Evolutionary conservation across 2,797 vertebrate genomes (phyloP).

Genomic region (Bufotes viridis): DNA sequence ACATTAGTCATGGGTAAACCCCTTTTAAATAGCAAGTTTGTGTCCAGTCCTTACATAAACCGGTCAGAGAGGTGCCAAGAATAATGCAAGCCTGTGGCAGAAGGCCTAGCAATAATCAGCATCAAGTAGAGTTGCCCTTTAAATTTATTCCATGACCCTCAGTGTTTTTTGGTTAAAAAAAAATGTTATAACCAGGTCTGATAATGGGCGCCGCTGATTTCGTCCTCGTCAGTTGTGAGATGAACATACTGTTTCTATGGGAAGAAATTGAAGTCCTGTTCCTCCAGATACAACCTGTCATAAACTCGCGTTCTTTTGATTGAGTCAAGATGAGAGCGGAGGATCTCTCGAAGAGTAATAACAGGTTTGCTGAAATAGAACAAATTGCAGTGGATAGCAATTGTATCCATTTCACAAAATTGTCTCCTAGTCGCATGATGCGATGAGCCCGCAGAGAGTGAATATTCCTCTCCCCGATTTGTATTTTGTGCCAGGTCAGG

Average conservation of each 20-base stretch:
- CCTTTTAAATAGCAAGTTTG: too few species aligned
- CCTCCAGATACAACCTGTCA: constrained; percentile 61
- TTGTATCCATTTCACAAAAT: constrained; percentile 62
- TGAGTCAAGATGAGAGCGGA: constrained; percentile 63
- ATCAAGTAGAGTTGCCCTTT: background rate
- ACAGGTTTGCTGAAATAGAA: constrained; percentile 63
- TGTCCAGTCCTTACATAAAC: too few species aligned
- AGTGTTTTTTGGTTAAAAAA: constrained; percentile 52
- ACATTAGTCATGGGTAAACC: too few species aligned
- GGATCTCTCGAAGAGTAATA: constrained; percentile 63
- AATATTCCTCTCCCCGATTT: constrained; percentile 57
- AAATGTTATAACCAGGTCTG: constrained; percentile 37
- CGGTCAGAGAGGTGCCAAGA: too few species aligned
- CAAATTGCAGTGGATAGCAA: constrained; percentile 62
- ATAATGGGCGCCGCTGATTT: constrained; percentile 44
- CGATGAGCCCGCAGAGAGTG: constrained; percentile 61
- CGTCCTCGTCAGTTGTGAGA: constrained; percentile 48
- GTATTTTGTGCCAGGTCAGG: constrained; percentile 60
- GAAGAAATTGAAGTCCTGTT: constrained; percentile 60
- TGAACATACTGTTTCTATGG: constrained; percentile 39
- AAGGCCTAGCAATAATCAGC: too few species aligned
- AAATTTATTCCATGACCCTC: background rate
- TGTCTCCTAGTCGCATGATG: constrained; percentile 56
- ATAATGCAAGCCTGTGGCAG: too few species aligned
- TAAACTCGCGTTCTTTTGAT: constrained; percentile 59